Conservation (phyloP, 2,888 invertebrate species). For the Oligia fasciuncula region DNA sequence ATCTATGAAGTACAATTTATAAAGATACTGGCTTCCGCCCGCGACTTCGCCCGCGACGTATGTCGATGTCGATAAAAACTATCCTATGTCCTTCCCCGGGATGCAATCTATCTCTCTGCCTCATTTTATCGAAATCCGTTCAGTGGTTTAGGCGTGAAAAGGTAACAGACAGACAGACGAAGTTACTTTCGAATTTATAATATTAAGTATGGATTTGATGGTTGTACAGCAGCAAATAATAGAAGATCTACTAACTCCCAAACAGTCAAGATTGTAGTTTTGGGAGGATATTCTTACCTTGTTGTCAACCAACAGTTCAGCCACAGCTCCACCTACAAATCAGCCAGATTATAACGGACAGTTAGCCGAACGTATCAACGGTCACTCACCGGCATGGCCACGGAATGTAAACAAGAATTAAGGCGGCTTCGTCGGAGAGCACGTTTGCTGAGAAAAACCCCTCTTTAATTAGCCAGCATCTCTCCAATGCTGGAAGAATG, state of each 20-base stretch:
- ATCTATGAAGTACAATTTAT: too few species aligned
- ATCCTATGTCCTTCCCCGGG: too few species aligned
- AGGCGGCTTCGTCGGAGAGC: conserved; percentile 51
- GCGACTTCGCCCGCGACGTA: too few species aligned
- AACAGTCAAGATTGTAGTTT: neutral
- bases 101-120: too few species aligned
- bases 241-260: neutral
- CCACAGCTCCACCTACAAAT: neutral
- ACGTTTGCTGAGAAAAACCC: conserved; percentile 62
- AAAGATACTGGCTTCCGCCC: too few species aligned
- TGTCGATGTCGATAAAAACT: too few species aligned
- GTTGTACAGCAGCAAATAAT: neutral
- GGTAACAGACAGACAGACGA: too few species aligned
- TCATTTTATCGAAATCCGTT: too few species aligned
- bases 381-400: conserved; percentile 34
- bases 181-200: too few species aligned
- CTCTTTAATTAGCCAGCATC: conserved; percentile 58
- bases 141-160: too few species aligned
- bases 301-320: too few species aligned
- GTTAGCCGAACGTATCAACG: conserved; percentile 44
- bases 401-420: conserved; percentile 64
- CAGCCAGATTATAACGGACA: conserved; percentile 4
- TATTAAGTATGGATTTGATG: neutral
- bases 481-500: conserved; percentile 54
- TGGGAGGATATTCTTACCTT: neutral